phyloP scores from a whole-genome alignment of 2,888 invertebrate species.

The Ectobius pallidus region DNA sequence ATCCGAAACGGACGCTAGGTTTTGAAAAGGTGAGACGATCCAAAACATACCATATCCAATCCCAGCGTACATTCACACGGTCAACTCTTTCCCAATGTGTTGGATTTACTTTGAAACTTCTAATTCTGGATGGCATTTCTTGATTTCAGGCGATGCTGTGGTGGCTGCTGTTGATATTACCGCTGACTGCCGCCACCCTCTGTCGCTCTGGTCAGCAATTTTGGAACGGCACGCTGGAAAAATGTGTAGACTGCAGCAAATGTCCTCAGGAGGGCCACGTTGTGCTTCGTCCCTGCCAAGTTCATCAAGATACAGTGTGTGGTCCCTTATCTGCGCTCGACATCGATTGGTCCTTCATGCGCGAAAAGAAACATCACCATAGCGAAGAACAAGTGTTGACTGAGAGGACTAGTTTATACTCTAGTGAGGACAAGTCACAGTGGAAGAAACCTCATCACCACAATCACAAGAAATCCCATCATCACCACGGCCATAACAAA shows the following conservation, averaged over 20 bases:
- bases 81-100: no score
- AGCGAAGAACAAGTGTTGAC: background rate
- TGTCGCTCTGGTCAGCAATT: slow-evolving; percentile 64
- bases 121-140: no score
- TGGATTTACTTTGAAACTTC: no score
- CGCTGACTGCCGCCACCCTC: slow-evolving; percentile 20
- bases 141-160: slow-evolving; percentile 2
- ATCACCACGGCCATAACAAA: slow-evolving; percentile 46
- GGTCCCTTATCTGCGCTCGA: slow-evolving; percentile 70
- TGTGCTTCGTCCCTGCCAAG: slow-evolving; percentile 74
- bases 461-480: slow-evolving; percentile 36
- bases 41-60: no score
- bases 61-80: no score
- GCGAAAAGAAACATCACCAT: background rate
- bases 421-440: background rate
- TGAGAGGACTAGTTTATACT: no score
- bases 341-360: slow-evolving; percentile 62
- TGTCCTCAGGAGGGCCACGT: slow-evolving; percentile 64
- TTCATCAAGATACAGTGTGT: slow-evolving; percentile 77
- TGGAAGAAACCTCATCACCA: background rate
- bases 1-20: no score
- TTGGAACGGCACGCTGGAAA: slow-evolving; percentile 69
- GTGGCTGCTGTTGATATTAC: slow-evolving; percentile 12
- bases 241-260: slow-evolving; percentile 72
- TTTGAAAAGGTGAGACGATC: no score